Conservation (phyloP, 2,888 invertebrate species). For the Eupithecia subfuscata region DNA sequence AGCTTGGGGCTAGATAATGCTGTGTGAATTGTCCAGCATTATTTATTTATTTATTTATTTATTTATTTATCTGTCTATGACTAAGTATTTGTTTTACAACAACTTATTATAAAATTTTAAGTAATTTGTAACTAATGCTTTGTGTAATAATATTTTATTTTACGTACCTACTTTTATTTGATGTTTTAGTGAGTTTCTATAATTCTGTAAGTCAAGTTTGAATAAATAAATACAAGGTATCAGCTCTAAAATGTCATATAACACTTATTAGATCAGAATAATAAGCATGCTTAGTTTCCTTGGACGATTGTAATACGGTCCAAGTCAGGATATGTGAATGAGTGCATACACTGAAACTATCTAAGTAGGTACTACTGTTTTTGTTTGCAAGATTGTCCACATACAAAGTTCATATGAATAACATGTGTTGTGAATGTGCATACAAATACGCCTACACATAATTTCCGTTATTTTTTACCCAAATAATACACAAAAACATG, state of each 20-base stretch:
- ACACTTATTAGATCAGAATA: not conserved
- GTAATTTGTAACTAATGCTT: no score
- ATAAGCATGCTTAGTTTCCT: not conserved
- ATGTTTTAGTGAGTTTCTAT: no score
- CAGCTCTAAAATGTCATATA: not conserved
- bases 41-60: no score
- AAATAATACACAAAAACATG: conserved; percentile 52
- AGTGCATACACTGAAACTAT: conserved; percentile 11
- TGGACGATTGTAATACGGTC: not conserved
- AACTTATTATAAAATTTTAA: no score
- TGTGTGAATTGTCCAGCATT: no score
- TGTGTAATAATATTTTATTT: no score
- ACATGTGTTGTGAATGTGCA: not conserved
- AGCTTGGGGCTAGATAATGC: no score
- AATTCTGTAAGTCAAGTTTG: no score
- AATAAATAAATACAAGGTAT: not conserved
- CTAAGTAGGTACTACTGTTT: not conserved
- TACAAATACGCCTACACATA: not conserved
- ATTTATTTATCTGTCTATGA: no score
- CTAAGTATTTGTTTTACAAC: no score
- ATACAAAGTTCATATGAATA: not conserved
- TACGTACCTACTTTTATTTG: no score
- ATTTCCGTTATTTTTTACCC: conserved; percentile 13
- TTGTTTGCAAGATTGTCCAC: not conserved
- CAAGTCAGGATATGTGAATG: conserved; percentile 17